Evolutionary conservation across 2,888 invertebrate species (phyloP), one percentile per base, ranked within the genome.

Genomic region (Agriotes lineatus): DNA sequence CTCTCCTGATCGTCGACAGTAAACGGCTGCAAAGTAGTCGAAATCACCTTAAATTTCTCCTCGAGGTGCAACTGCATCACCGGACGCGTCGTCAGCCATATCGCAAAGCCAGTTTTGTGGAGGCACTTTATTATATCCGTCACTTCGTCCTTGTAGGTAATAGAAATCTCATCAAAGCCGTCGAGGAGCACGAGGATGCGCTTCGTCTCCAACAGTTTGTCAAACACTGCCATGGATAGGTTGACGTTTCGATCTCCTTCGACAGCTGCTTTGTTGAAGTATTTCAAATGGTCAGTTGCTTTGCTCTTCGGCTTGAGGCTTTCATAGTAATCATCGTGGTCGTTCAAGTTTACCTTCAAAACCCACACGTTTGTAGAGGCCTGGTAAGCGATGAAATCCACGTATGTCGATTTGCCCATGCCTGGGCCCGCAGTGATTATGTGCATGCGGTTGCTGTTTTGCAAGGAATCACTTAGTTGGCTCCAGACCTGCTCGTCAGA

Each of bases 11-110:
- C 20, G 9, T 50, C 16, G 4, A 3, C 2, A n/a, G 14, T 20
- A 37, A 61, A 50, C 9, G 61, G 61, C 6, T 20, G 48, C 5
- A 61, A 20, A 42, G 1, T 57, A 0, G 18, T 2, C 5, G 57
- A 18, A 39, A 37, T 5, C n/a, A n/a, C 14, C 9, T 22, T 9
- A 19, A 57, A 39, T 19, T 37, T 14, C 0, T 44, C 18, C 20
- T 59, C 59, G 4, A 59, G 16, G 25, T 57, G 20, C 9, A n/a
- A 4, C 7, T 44, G n/a, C 45, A 56, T 45, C 9, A 45, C 7
- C 10, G 64, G 64, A 2, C 64, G 18, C 19, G 57, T 64, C 1
- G 57, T 64, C 35, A 64, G 18, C 56, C 56, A 57, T 12, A 64
- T 14, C 6, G n/a, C 2, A 33, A 19, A 57, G 6, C 57, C 57